phyloP scores from a whole-genome alignment of 2,797 vertebrate genomes.

The Phrynocephalus guinanensis region DNA sequence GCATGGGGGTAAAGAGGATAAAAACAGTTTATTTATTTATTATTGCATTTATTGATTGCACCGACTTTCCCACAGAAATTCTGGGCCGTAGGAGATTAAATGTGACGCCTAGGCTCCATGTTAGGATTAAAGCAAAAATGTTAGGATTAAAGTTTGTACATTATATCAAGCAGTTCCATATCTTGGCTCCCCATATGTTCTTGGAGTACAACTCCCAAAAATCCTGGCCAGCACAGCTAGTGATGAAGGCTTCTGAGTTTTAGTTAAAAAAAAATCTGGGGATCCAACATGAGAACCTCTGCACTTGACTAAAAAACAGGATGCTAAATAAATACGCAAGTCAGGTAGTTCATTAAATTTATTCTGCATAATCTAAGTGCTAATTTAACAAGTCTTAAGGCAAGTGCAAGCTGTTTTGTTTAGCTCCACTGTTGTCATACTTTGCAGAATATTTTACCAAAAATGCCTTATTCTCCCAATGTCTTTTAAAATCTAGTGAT shows the following conservation, averaged over 20 bases:
- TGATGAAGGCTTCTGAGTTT: too few relatives aligned
- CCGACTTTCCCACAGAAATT: too few relatives aligned
- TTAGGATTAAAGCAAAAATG: background rate
- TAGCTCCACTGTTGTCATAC: background rate
- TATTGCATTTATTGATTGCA: too few relatives aligned
- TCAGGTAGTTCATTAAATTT: background rate
- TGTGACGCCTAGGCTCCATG: background rate
- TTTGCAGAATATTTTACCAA: background rate
- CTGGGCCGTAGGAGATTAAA: background rate
- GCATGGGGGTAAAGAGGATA: background rate
- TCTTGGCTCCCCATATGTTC: too few relatives aligned
- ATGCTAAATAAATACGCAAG: background rate
- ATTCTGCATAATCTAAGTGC: background rate
- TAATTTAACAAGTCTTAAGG: background rate
- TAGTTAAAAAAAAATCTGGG: too few relatives aligned
- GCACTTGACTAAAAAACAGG: too few relatives aligned
- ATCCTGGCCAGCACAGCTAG: too few relatives aligned
- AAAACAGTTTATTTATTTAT: background rate
- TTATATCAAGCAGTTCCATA: too few relatives aligned
- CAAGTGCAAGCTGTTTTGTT: too few relatives aligned
- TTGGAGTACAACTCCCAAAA: too few relatives aligned
- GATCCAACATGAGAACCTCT: too few relatives aligned
- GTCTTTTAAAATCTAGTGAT: background rate
- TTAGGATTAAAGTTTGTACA: background rate
- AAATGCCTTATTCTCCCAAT: background rate